Evolutionary conservation across 2,888 invertebrate species (phyloP).

Genomic region (Dioctria rufipes): DNA sequence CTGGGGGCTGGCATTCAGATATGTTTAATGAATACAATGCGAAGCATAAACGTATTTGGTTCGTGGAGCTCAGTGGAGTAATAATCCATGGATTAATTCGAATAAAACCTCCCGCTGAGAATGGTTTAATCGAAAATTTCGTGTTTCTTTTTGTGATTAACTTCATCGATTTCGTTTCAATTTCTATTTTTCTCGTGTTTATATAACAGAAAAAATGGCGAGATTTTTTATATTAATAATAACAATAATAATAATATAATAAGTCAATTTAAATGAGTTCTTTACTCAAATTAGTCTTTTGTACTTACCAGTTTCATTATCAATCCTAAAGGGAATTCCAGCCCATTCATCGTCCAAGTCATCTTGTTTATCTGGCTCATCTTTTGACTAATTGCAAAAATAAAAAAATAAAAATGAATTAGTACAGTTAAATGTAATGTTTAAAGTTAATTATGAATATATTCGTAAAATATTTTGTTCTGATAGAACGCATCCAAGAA

Average conservation of each 20-base stretch:
- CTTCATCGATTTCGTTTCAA: background rate
- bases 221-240: too few relatives aligned
- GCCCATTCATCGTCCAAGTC: slow-evolving; percentile 82
- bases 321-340: slow-evolving; percentile 86
- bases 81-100: slow-evolving; percentile 48
- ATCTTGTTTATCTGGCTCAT: slow-evolving; percentile 61
- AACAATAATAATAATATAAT: background rate
- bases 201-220: too few relatives aligned
- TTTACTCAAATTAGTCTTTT: too few relatives aligned
- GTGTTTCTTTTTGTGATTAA: slow-evolving; percentile 18
- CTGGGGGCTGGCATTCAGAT: slow-evolving; percentile 20
- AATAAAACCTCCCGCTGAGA: slow-evolving; percentile 55
- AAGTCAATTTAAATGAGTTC: background rate
- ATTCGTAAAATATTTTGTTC: too few relatives aligned
- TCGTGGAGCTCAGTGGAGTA: slow-evolving; percentile 45
- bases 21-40: slow-evolving; percentile 31
- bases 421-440: too few relatives aligned
- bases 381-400: slow-evolving; percentile 60
- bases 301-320: slow-evolving; percentile 87
- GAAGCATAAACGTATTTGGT: slow-evolving; percentile 12
- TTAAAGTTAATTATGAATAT: too few relatives aligned
- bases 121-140: slow-evolving; percentile 54
- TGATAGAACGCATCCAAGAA: too few relatives aligned
- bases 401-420: background rate
- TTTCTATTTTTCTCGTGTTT: too few relatives aligned